Evolutionary conservation across 2,888 invertebrate species (phyloP), one percentile per base, ranked within the genome.

Genomic region (Sturmia bella): DNA sequence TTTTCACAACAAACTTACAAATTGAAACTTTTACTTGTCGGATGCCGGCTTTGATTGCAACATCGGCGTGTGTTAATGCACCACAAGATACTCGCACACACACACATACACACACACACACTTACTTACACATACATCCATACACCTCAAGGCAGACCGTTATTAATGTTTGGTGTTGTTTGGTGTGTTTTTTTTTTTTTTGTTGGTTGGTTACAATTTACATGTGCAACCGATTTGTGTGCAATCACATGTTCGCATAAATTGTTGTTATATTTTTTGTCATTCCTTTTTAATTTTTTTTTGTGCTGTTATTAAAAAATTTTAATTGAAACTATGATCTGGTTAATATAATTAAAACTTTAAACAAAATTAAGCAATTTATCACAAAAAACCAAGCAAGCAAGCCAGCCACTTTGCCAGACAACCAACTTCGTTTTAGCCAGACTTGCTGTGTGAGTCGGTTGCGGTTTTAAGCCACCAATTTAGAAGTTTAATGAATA

Each of bases 251-350:
- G 56, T 48, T 37, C 37, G 24, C 17, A 39, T 27, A 48, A 61
- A 27, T 72, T 61, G 61, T 48, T 64, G 32, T 17, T 39, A 48
- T 45, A 19, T 57, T 59, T 24, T 66, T 57, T 68, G 50, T 68
- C 66, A 66, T 57, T 54, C 43, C 45, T 19, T 48, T 74, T 41
- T 41, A 19, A 9, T 7, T 39, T 37, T 32, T 74, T 37, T 12
- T 57, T 57, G 17, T 73, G 43, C 12, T 54, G 5, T 43, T 54
- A 7, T 68, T 69, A 63, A 48, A 64, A 4, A 50, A 56, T 43
- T 72, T 77, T 74, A 77, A 73, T 73, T 74, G 41, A 69, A 73
- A 69, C 61, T 68, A 76, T 80, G 61, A 76, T 73, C 76, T 73
- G 63, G 48, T 78, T 52, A 69, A 77, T 74, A 74, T 39, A 64